A percentile compares a stretch with the other conserved stretches of the same genome.
These are phyloP conservation scores for Ormyrus labotus DNA, from an alignment of 2,888 invertebrate genomes.

Conservation along the genomic window DNA sequence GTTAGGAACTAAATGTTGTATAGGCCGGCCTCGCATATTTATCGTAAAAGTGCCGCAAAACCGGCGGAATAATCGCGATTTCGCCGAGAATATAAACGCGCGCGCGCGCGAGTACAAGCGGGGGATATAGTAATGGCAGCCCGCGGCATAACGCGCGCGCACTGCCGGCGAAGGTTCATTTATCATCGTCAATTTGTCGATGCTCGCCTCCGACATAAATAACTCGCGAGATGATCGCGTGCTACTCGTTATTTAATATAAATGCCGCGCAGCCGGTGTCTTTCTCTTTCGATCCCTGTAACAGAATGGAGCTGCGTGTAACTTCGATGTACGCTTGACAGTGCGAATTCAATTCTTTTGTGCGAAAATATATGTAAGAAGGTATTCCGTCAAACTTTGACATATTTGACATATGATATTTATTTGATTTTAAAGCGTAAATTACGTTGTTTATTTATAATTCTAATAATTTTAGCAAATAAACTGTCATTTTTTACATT, in stretches of 20 bases:
- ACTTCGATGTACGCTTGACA: too few species aligned
- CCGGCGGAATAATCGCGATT: background rate
- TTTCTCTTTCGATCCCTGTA: conserved; percentile 15
- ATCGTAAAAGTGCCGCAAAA: conserved; percentile 14
- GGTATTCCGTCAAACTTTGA: too few species aligned
- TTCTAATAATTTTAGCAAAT: too few species aligned
- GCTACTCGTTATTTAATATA: conserved; percentile 45
- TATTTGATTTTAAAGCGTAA: too few species aligned
- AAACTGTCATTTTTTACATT: too few species aligned
- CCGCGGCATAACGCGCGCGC: background rate
- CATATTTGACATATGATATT: too few species aligned
- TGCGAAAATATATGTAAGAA: too few species aligned
- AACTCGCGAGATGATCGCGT: conserved; percentile 41
- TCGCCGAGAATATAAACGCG: background rate
- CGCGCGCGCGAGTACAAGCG: too few species aligned
- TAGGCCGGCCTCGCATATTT: background rate
- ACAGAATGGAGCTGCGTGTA: too few species aligned
- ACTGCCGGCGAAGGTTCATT: conserved; percentile 14
- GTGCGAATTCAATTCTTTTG: too few species aligned
- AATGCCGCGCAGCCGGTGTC: conserved; percentile 25
- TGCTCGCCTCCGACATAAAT: conserved; percentile 28
- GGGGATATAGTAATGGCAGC: too few species aligned
- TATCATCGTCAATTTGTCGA: conserved; percentile 42
- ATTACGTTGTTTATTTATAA: too few species aligned
- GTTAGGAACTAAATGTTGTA: background rate